phyloP scores from a whole-genome alignment of 2,113 vertebrate genomes.

The Laticauda laticaudata region DNA sequence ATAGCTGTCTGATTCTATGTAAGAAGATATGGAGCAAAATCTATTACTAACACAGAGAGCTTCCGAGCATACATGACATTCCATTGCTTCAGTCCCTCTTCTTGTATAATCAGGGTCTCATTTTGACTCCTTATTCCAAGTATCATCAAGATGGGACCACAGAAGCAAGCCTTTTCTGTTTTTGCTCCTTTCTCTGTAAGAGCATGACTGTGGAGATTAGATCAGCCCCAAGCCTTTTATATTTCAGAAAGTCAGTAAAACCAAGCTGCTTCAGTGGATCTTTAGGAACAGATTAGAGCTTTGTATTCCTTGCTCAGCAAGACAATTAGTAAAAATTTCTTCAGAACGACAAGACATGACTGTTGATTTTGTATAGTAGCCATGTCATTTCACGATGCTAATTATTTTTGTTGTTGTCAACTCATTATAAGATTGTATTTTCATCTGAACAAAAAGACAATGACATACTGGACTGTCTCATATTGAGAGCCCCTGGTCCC shows the following conservation, averaged over 20 bases:
- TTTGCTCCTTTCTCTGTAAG: background rate
- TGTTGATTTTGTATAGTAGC: background rate
- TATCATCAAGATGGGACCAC: background rate
- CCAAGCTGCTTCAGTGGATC: background rate
- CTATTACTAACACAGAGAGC: background rate
- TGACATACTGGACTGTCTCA: background rate
- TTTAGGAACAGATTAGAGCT: background rate
- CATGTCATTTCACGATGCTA: background rate
- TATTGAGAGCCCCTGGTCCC: background rate
- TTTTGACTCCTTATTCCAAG: background rate
- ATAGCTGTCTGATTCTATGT: background rate
- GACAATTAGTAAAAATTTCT: background rate
- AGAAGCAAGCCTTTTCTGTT: background rate
- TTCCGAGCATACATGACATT: background rate
- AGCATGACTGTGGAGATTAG: background rate
- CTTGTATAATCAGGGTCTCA: background rate
- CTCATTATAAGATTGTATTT: background rate
- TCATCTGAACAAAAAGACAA: background rate
- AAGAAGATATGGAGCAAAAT: background rate
- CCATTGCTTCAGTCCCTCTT: background rate
- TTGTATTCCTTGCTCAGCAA: background rate
- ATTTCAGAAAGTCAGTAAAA: background rate
- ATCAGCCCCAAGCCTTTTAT: background rate
- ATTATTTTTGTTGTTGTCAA: background rate
- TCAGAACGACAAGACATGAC: background rate